These are phyloP conservation scores for Trichogramma evanescens DNA, from an alignment of 2,888 invertebrate genomes.

Conservation along the genomic window DNA sequence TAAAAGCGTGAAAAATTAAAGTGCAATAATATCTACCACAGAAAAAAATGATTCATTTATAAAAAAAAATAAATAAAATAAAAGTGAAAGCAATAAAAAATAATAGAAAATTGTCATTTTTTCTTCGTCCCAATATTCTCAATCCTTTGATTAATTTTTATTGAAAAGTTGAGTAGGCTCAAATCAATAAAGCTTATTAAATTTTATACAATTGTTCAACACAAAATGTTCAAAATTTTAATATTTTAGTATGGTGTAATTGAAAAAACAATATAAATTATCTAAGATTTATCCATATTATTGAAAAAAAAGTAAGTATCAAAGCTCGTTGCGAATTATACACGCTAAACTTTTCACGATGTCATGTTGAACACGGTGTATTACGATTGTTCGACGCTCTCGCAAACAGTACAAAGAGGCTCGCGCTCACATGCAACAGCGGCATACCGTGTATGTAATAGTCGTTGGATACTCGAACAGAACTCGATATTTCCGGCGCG, in stretches of 20 bases:
- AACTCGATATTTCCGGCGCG: slow-evolving; percentile 28
- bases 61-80: slow-evolving; percentile 7
- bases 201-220: background rate
- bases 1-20: slow-evolving; percentile 2
- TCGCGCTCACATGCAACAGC: slow-evolving; percentile 1
- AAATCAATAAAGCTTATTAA: background rate
- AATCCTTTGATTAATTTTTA: background rate
- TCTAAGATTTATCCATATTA: background rate
- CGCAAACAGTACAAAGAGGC: slow-evolving; percentile 9
- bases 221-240: background rate
- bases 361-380: slow-evolving; percentile 7
- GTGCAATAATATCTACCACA: slow-evolving; percentile 22
- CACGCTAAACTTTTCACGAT: slow-evolving; percentile 21
- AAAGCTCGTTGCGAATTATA: slow-evolving; percentile 7
- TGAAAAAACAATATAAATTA: background rate
- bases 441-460: slow-evolving; percentile 10
- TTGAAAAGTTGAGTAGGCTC: background rate
- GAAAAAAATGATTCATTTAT: slow-evolving; percentile 15
- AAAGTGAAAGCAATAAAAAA: slow-evolving; percentile 22
- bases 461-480: slow-evolving; percentile 19
- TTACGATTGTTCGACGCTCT: slow-evolving; percentile 9
- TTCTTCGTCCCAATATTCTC: background rate
- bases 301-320: background rate
- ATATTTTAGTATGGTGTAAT: background rate
- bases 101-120: slow-evolving; percentile 2